Base-by-base conservation (phyloP, 2,888 invertebrate species). In the Pseudococcus longispinus region DNA sequence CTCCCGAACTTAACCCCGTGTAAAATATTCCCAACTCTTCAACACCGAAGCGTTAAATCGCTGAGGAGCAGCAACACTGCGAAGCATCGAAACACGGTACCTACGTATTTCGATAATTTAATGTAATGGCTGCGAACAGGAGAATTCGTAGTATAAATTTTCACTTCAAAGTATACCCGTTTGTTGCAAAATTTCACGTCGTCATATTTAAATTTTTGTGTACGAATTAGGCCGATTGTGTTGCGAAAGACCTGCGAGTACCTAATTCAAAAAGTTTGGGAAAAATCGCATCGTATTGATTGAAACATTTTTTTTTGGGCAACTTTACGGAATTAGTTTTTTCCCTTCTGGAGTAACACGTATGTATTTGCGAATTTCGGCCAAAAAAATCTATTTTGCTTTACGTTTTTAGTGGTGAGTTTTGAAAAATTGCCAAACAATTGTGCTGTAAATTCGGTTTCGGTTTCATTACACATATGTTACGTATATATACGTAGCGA, bases 391-490 rank as follows among this genome's bases (percentile, higher is more conserved):
- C 29, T 32, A 74, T 74, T 74, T 18, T 32, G 6, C 74, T 32
- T 15, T 74, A 32, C 74, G 74, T 74, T 74, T 37, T 74, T 37
- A 20, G 74, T 32, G 74, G 74, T 74, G 32, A 74, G 74, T 74
- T 74, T 74, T 74, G 74, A 74, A 74, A 74, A 74, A 32, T 74
- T 74, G 74, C 74, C 74, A 74, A 74, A 37, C 32, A 74, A 37
- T 37, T 74, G 32, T 37, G 74, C 32, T 74, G 74, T 74, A 74
- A 74, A 74, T 74, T 74, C 74, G 32, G 29, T 74, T 74, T 74
- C 18, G 74, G 74, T 74, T 37, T 37, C 74, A 74, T 74, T 74
- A 74, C 74, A 60, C 60, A 37, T 74, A 74, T 74, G 74, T 74
- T 74, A 74, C 74, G 60, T 23, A 60, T 60, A 23, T n/a, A n/a